A percentile compares a stretch with the other conserved stretches of the same genome.
Conservation (phyloP, 2,113 vertebrate genomes). For the Meleagris gallopavo region DNA sequence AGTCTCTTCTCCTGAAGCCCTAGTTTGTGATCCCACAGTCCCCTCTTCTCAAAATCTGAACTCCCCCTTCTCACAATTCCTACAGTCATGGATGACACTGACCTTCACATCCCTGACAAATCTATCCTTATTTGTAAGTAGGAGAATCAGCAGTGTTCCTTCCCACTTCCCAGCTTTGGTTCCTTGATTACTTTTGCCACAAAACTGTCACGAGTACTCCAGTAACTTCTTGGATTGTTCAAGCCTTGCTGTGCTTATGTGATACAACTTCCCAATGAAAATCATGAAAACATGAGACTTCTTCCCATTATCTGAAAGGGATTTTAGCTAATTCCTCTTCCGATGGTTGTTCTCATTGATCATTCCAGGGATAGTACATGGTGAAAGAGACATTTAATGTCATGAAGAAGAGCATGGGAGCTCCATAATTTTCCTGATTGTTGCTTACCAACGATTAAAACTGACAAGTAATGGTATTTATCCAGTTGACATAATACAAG, state of each 20-base stretch:
- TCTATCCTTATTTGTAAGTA: not conserved
- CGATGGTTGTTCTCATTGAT: not conserved
- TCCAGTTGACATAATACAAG: too few relatives aligned
- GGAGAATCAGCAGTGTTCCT: not conserved
- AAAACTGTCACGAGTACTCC: not conserved
- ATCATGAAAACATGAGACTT: not conserved
- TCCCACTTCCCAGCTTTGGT: not conserved
- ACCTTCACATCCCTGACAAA: not conserved
- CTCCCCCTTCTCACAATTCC: not conserved
- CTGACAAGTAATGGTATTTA: not conserved
- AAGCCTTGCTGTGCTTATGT: not conserved
- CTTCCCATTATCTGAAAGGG: not conserved
- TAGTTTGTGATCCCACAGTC: not conserved
- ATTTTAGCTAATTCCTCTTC: not conserved
- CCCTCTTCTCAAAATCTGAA: not conserved
- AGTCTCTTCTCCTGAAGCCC: not conserved
- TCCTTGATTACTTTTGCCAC: not conserved
- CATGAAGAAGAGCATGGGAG: not conserved
- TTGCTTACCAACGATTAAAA: not conserved
- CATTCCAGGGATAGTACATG: not conserved
- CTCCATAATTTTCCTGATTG: not conserved
- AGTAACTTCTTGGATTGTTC: not conserved
- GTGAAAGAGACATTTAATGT: not conserved
- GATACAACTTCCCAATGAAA: not conserved
- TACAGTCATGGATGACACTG: not conserved